Evolutionary conservation across 2,797 vertebrate genomes (phyloP).

Genomic region (Gila robusta): DNA sequence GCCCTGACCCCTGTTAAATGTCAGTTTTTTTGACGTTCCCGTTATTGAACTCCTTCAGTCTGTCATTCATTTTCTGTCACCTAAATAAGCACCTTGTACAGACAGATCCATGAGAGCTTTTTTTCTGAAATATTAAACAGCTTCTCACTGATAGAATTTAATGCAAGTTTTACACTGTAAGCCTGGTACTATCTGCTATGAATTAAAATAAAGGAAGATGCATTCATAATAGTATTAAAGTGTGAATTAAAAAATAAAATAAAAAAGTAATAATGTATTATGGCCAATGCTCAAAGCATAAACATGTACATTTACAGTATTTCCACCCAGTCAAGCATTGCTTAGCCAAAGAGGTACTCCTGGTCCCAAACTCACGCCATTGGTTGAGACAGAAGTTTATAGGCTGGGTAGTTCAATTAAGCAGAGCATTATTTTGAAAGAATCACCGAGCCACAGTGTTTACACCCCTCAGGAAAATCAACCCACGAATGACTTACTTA

Average conservation of each 20-base stretch:
- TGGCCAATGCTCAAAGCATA: background rate
- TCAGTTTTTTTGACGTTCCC: constrained; percentile 1
- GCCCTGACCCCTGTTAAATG: constrained; percentile 10
- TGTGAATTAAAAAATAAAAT: background rate
- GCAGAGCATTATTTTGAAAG: background rate
- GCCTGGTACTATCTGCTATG: background rate
- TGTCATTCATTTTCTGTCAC: constrained; percentile 13
- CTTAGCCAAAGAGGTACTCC: background rate
- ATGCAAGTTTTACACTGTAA: background rate
- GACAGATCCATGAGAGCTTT: background rate
- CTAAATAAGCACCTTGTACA: constrained; percentile 13
- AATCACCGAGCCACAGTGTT: background rate
- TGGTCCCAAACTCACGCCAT: background rate
- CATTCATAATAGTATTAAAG: background rate
- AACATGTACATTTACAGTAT: background rate
- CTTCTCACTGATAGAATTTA: background rate
- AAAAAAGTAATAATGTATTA: too few relatives aligned
- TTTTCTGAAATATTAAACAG: background rate
- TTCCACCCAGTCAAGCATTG: background rate
- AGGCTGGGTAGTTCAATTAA: background rate
- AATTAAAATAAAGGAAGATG: background rate
- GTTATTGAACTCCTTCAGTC: constrained; percentile 22
- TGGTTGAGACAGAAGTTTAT: background rate
- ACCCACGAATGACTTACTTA: background rate
- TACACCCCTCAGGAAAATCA: background rate